These are phyloP conservation scores for Hydropotes inermis DNA, from an alignment of 2,113 vertebrate species.

Conservation along the genomic window DNA sequence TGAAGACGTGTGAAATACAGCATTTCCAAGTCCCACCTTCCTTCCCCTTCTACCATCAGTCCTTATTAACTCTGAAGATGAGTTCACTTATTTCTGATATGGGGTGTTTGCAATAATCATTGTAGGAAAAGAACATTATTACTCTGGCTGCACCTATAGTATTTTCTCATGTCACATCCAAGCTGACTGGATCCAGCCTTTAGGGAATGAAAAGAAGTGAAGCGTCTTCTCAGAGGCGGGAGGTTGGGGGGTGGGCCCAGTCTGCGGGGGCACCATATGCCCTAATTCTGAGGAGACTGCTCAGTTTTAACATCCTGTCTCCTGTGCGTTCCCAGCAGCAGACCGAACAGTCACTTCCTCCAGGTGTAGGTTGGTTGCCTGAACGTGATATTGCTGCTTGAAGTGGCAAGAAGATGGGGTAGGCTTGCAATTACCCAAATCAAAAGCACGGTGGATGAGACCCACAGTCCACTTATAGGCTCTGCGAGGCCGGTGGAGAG, in stretches of 20 bases:
- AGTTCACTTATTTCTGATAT: neutral
- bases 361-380: constrained; percentile 14
- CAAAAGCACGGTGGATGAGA: neutral
- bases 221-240: neutral
- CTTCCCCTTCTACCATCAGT: neutral
- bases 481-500: neutral
- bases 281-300: constrained; percentile 20
- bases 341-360: neutral
- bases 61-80: neutral
- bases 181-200: neutral
- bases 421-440: constrained; percentile 29
- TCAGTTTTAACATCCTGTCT: constrained; percentile 47
- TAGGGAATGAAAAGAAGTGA: neutral
- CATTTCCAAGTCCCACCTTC: neutral
- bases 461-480: neutral
- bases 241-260: neutral
- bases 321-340: neutral
- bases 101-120: constrained; percentile 14
- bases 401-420: neutral
- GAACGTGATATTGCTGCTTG: constrained; percentile 26
- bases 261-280: neutral
- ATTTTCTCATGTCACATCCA: neutral
- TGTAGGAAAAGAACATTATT: neutral
- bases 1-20: neutral
- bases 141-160: neutral